A percentile compares a stretch with the other conserved stretches of the same genome.
phyloP scores from a whole-genome alignment of 2,797 vertebrate species.

The Benthosema pterotum region DNA sequence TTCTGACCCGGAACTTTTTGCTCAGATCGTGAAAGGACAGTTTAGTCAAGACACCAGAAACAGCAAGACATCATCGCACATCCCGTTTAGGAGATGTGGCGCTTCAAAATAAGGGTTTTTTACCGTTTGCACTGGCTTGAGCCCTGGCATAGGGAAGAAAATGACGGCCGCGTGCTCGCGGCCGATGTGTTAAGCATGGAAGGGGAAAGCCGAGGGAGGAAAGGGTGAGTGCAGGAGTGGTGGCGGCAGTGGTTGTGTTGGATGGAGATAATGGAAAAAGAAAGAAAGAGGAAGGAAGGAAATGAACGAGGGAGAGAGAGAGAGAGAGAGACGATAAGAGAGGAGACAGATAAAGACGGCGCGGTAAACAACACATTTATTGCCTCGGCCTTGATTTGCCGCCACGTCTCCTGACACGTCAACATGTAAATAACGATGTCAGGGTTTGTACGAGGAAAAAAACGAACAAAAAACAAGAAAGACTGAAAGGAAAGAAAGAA shows the following conservation, averaged over 20 bases:
- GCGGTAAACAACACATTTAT: constrained; percentile 41
- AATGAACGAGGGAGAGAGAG: neutral
- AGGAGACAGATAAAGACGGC: constrained; percentile 39
- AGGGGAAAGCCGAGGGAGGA: constrained; percentile 1
- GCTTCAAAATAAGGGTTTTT: no score
- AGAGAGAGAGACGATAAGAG: neutral
- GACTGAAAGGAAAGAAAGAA: no score
- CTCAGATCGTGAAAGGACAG: no score
- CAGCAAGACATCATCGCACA: no score
- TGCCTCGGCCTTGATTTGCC: constrained; percentile 59
- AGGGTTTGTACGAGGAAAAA: constrained; percentile 23
- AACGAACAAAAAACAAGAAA: constrained; percentile 12
- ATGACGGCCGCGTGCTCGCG: no score
- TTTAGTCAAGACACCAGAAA: no score
- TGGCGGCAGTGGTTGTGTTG: constrained; percentile 6
- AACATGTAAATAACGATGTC: constrained; percentile 50
- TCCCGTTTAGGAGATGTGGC: no score
- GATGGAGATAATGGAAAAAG: neutral
- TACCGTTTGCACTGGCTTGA: no score
- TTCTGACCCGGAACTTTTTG: no score
- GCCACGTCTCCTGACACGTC: constrained; percentile 61
- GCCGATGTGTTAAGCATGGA: no score
- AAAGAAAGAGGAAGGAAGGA: neutral
- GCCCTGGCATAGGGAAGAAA: no score
- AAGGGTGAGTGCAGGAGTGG: neutral